Percentiles rank a stretch among this genome's conserved stretches.
These are phyloP conservation scores for Sebastes iracundus DNA, from an alignment of 2,797 vertebrate genomes.

Conservation along the genomic window DNA sequence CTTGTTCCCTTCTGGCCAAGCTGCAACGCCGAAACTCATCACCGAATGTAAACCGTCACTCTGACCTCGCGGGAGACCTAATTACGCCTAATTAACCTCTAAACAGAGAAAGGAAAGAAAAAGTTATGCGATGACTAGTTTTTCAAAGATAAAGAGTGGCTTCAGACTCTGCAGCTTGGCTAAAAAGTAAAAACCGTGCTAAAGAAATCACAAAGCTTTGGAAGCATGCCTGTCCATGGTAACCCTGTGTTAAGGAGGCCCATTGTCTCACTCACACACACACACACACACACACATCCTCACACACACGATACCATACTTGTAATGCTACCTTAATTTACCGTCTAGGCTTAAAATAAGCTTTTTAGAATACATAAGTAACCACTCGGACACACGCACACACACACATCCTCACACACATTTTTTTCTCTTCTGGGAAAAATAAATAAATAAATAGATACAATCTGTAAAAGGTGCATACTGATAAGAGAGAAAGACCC, in stretches of 20 bases:
- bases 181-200: constrained; percentile 67
- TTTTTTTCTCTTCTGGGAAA: constrained; percentile 81
- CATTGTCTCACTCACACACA: constrained; percentile 65
- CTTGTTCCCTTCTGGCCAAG: constrained; percentile 47
- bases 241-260: constrained; percentile 80
- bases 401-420: constrained; percentile 41
- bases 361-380: constrained; percentile 79
- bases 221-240: constrained; percentile 82
- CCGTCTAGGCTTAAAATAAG: constrained; percentile 82
- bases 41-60: constrained; percentile 20
- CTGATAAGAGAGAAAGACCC: constrained; percentile 74
- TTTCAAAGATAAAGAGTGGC: constrained; percentile 47
- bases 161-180: constrained; percentile 71
- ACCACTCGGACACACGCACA: constrained; percentile 50
- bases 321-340: constrained; percentile 85
- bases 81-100: constrained; percentile 16
- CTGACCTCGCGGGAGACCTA: constrained; percentile 43
- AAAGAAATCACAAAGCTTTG: constrained; percentile 79
- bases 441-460: constrained; percentile 90
- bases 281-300: constrained; percentile 54
- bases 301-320: constrained; percentile 54
- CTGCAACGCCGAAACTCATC: constrained; percentile 38
- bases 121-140: constrained; percentile 18
- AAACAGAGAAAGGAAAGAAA: constrained; percentile 3
- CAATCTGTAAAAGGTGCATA: constrained; percentile 86